phyloP scores from a whole-genome alignment of 2,797 vertebrate species.

The Hippocampus kuda region DNA sequence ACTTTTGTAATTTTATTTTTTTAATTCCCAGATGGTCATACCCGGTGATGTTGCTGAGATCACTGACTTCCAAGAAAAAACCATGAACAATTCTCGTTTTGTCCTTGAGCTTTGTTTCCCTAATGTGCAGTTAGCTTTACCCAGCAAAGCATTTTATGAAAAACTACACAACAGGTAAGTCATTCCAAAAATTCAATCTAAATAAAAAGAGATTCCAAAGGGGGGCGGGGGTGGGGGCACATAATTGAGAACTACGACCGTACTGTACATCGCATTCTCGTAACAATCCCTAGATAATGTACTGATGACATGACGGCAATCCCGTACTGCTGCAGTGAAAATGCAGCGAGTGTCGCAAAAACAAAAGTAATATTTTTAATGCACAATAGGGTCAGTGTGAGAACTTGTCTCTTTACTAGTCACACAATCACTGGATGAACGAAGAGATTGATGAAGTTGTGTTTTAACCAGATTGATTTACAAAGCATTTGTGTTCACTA shows the following conservation, averaged over 20 bases:
- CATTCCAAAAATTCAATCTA: not conserved
- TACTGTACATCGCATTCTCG: not conserved
- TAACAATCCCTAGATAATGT: not conserved
- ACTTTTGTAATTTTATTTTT: slow-evolving; percentile 18
- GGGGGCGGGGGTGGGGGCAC: not conserved
- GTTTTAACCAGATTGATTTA: not conserved
- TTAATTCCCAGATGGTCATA: slow-evolving; percentile 84
- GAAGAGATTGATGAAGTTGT: too few species aligned
- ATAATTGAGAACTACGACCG: not conserved
- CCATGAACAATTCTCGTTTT: slow-evolving; percentile 88
- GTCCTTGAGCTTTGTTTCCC: slow-evolving; percentile 85
- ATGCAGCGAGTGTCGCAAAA: not conserved
- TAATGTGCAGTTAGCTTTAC: slow-evolving; percentile 79
- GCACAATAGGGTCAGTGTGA: not conserved
- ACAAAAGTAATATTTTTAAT: not conserved
- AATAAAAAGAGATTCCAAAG: not conserved
- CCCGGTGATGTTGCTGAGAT: slow-evolving; percentile 91
- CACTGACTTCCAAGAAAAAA: slow-evolving; percentile 97
- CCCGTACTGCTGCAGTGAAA: too few species aligned
- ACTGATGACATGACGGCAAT: not conserved
- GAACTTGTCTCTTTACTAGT: not conserved
- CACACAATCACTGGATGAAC: not conserved
- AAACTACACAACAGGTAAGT: slow-evolving; percentile 90
- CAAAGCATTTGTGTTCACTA: not conserved
- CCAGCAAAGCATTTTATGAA: slow-evolving; percentile 89